Conservation (phyloP, 1,140 invertebrate species). For the Drosophila parvula region DNA sequence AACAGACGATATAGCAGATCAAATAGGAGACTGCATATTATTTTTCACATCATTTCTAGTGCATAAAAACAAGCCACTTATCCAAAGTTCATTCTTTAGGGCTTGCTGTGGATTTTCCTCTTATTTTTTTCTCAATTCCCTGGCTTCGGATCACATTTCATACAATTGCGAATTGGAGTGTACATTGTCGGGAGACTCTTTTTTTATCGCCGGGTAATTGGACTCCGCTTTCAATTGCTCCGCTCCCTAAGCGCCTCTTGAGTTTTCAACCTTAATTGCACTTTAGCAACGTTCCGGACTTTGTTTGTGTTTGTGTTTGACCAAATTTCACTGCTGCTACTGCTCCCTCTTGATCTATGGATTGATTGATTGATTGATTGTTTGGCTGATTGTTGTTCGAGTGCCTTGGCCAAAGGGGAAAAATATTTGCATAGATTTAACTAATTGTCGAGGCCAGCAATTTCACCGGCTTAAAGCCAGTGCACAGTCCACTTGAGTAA, state of each 20-base stretch:
- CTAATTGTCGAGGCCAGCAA: constrained; percentile 39
- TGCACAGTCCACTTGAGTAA: constrained; percentile 40
- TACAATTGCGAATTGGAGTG: constrained; percentile 28
- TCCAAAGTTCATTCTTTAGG: background rate
- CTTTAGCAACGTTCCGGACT: constrained; percentile 40
- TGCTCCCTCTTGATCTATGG: constrained; percentile 15
- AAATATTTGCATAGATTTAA: constrained; percentile 62
- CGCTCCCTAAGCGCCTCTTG: constrained; percentile 42
- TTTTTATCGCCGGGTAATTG: constrained; percentile 41
- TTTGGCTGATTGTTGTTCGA: constrained; percentile 33
- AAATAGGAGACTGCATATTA: background rate
- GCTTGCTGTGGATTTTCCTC: background rate
- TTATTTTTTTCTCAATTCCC: constrained; percentile 4
- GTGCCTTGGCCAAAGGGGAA: constrained; percentile 28
- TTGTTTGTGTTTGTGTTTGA: constrained; percentile 46
- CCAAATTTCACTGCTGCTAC: constrained; percentile 39
- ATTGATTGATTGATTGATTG: constrained; percentile 54
- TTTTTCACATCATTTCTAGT: background rate
- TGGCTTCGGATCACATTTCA: constrained; percentile 41
- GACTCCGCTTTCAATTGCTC: constrained; percentile 33
- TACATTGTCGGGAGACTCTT: constrained; percentile 32
- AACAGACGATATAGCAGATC: background rate
- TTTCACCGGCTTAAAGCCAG: constrained; percentile 24
- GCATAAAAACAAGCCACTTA: background rate
- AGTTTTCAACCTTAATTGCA: constrained; percentile 50